These are phyloP conservation scores for Crypturellus tataupa DNA, from an alignment of 2,797 vertebrate genomes.

Conservation along the genomic window DNA sequence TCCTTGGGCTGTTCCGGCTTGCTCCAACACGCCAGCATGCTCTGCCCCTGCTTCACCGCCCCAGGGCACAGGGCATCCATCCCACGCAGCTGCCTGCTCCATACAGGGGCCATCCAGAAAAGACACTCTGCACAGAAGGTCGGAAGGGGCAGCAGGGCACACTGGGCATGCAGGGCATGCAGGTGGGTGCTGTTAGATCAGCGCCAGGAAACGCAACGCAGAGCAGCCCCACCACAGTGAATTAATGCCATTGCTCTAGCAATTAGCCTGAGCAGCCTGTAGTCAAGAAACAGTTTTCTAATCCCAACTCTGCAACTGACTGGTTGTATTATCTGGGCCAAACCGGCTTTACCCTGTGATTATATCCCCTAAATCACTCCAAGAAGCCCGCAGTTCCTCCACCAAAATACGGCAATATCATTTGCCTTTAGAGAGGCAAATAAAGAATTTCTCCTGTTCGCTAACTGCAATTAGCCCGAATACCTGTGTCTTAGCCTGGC, in stretches of 20 bases:
- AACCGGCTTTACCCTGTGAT: not conserved
- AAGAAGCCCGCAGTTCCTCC: not conserved
- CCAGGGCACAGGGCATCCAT: not conserved
- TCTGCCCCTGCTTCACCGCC: not conserved
- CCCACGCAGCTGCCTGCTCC: fast-evolving
- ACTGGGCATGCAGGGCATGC: fast-evolving
- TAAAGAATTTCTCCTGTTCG: fast-evolving
- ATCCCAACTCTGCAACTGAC: not conserved
- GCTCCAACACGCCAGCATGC: not conserved
- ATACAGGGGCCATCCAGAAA: conserved; percentile 17
- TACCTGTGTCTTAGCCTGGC: fast-evolving
- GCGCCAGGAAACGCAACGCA: not conserved
- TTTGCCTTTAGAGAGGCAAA: not conserved
- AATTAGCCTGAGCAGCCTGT: not conserved
- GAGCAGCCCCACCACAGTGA: not conserved
- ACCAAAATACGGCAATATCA: fast-evolving
- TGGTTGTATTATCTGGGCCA: not conserved
- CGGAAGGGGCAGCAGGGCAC: not conserved
- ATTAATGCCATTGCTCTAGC: not conserved
- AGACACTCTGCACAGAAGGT: conserved; percentile 4
- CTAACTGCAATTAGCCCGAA: not conserved
- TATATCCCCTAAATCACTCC: not conserved
- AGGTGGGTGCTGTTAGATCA: not conserved
- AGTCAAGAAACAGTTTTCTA: not conserved
- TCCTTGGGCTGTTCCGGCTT: not conserved